Conservation (phyloP, 2,888 invertebrate species). For the Nycteola revayana region DNA sequence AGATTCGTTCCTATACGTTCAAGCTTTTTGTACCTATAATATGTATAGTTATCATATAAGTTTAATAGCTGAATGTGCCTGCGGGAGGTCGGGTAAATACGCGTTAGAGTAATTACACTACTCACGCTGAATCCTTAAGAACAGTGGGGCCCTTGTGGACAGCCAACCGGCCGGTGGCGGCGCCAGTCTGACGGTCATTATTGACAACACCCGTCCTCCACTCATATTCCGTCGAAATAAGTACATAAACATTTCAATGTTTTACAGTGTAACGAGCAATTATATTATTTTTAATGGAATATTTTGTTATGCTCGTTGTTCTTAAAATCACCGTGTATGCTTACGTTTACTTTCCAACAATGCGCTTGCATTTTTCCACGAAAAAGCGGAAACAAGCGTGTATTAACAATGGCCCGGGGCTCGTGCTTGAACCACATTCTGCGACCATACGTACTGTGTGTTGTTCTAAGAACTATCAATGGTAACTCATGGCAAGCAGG, state of each 20-base stretch:
- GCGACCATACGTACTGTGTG: conserved; percentile 58
- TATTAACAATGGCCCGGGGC: conserved; percentile 68
- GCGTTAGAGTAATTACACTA: conserved; percentile 45
- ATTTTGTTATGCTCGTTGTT: conserved; percentile 33
- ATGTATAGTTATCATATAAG: no score
- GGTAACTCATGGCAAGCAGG: background rate
- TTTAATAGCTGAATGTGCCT: no score
- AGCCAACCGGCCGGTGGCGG: conserved; percentile 42
- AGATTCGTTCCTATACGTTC: no score
- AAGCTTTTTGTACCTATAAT: no score
- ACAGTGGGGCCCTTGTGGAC: conserved; percentile 64
- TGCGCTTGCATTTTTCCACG: conserved; percentile 77
- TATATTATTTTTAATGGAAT: conserved; percentile 14
- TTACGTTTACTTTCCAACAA: conserved; percentile 70
- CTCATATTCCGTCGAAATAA: conserved; percentile 9
- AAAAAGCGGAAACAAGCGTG: conserved; percentile 79
- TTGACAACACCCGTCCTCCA: no score
- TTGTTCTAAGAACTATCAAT: conserved; percentile 63
- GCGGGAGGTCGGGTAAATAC: conserved; percentile 29
- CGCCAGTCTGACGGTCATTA: conserved; percentile 51
- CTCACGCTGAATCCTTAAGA: conserved; percentile 51
- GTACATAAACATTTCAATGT: conserved; percentile 8
- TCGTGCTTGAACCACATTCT: conserved; percentile 70
- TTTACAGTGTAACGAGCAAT: conserved; percentile 2
- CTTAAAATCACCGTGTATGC: conserved; percentile 45